These are phyloP conservation scores for Crocallis elinguaria DNA, from an alignment of 2,888 invertebrate genomes.

Conservation along the genomic window DNA sequence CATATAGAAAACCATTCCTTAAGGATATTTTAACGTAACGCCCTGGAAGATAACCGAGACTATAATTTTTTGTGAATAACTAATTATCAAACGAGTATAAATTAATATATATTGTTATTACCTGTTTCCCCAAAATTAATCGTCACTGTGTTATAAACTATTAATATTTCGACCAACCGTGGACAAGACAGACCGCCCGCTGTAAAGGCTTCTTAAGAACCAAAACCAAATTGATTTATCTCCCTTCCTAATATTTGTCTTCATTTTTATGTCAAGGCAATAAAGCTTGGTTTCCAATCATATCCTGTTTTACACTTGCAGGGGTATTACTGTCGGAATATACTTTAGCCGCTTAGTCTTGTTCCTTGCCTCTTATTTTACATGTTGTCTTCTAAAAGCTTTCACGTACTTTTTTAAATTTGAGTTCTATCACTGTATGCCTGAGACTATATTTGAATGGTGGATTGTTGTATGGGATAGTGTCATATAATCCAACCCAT, in stretches of 20 bases:
- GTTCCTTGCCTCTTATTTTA: conserved; percentile 70
- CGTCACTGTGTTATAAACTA: conserved; percentile 56
- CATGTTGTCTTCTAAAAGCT: conserved; percentile 55
- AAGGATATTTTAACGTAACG: background rate
- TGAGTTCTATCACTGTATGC: conserved; percentile 39
- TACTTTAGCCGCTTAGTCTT: conserved; percentile 56
- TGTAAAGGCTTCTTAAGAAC: conserved; percentile 54
- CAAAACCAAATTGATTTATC: conserved; percentile 24
- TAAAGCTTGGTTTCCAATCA: conserved; percentile 50
- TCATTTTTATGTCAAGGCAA: conserved; percentile 38
- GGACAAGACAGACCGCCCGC: conserved; percentile 66
- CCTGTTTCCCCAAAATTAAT: conserved; percentile 60
- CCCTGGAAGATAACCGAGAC: background rate
- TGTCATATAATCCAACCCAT: conserved; percentile 75
- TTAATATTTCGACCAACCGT: conserved; percentile 65
- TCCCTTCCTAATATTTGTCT: conserved; percentile 14
- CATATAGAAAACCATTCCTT: too few relatives aligned
- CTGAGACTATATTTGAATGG: conserved; percentile 43
- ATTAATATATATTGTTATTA: conserved; percentile 60
- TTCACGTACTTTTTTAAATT: conserved; percentile 36
- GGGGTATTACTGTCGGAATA: conserved; percentile 42
- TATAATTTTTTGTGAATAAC: conserved; percentile 26
- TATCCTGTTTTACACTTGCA: conserved; percentile 22
- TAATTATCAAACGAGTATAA: conserved; percentile 49
- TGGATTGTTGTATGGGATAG: conserved; percentile 51